Conservation (phyloP, 1,140 invertebrate genomes). For the Pseudobourletiella spinata region DNA sequence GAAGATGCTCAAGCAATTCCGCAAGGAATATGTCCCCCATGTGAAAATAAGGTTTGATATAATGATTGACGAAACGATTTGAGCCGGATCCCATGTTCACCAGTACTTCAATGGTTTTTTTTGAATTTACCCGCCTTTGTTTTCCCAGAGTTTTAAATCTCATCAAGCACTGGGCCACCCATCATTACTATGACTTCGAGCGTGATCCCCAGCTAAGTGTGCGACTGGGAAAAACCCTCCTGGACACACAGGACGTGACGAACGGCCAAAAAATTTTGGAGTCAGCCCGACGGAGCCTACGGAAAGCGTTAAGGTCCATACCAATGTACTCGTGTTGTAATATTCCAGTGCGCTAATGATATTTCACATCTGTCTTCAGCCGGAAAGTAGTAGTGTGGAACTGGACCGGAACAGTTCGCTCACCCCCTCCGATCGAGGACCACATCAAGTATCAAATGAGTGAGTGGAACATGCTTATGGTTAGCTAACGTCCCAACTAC, state of each 20-base stretch:
- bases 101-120: too few relatives aligned
- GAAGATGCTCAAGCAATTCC: slow-evolving; percentile 88
- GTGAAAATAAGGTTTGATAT: slow-evolving; percentile 86
- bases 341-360: too few relatives aligned
- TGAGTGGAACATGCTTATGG: slow-evolving; percentile 71
- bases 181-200: slow-evolving; percentile 99
- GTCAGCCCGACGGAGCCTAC: slow-evolving; percentile 26
- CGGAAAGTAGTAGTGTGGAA: slow-evolving; percentile 53
- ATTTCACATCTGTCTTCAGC: slow-evolving; percentile 35
- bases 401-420: slow-evolving; percentile 70
- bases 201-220: slow-evolving; percentile 70
- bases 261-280: slow-evolving; percentile 28
- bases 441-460: slow-evolving; percentile 68
- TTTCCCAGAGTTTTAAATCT: slow-evolving; percentile 86
- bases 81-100: too few relatives aligned
- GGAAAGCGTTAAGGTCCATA: slow-evolving; percentile 31
- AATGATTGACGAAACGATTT: too few relatives aligned
- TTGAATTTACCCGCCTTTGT: slow-evolving; percentile 15
- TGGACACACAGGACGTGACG: slow-evolving; percentile 66
- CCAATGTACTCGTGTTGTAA: too few relatives aligned
- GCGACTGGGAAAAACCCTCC: slow-evolving; percentile 67
- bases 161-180: slow-evolving; percentile 94
- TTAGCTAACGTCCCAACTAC: too few relatives aligned
- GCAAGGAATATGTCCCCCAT: slow-evolving; percentile 94
- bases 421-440: slow-evolving; percentile 76